Conservation (phyloP, 2,113 vertebrate species). For the Sebastes schlegelii region DNA sequence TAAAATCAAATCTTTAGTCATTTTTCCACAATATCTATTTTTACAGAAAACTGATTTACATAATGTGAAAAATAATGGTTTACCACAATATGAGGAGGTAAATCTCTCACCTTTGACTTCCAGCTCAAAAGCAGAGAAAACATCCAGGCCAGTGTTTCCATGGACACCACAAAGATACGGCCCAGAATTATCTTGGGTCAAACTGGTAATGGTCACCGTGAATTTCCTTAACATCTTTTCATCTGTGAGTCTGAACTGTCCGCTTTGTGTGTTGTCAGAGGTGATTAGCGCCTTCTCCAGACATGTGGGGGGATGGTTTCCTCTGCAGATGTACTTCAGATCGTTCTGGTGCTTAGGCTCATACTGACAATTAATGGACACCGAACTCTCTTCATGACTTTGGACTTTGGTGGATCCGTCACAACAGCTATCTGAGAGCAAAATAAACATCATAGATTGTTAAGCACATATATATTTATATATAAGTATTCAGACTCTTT, state of each 20-base stretch:
- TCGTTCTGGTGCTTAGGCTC: background rate
- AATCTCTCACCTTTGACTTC: slow-evolving; percentile 53
- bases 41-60: background rate
- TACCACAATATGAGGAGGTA: background rate
- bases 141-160: slow-evolving; percentile 24
- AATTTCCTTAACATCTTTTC: background rate
- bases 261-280: background rate
- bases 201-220: slow-evolving; percentile 17
- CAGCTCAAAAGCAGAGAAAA: slow-evolving; percentile 57
- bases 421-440: slow-evolving; percentile 57
- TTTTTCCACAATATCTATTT: background rate
- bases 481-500: background rate
- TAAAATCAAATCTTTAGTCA: background rate
- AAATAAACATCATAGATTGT: background rate
- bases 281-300: slow-evolving; percentile 43
- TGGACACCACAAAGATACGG: slow-evolving; percentile 54
- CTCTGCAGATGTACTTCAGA: slow-evolving; percentile 66
- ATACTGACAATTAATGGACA: slow-evolving; percentile 32
- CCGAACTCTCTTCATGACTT: slow-evolving; percentile 12
- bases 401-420: background rate
- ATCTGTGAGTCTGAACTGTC: slow-evolving; percentile 23
- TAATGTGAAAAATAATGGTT: background rate
- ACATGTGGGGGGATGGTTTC: slow-evolving; percentile 16
- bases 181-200: slow-evolving; percentile 39
- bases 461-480: background rate